Evolutionary conservation across 2,888 invertebrate species (phyloP), one percentile per base, ranked within the genome.

Genomic region (Psylliodes chrysocephalus): DNA sequence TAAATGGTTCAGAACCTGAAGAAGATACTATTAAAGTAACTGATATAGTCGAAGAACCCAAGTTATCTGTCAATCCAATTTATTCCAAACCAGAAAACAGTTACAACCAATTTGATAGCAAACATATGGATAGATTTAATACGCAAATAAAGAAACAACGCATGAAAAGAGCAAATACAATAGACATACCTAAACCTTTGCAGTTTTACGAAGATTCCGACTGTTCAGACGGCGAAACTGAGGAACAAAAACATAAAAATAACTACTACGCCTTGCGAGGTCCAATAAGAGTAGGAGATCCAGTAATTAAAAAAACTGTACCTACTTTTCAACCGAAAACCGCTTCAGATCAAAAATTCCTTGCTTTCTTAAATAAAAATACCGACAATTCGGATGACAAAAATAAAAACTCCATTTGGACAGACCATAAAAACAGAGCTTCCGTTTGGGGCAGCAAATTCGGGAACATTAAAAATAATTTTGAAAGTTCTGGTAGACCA

Each of bases 131-230:
- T 69, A 78, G 86, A 63, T 89, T 87, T 71, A 84, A 84, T 52
- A 68, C 74, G 1, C 67, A 69, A 12, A 87, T 85, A 66, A 91
- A 90, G 72, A 92, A 91, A 77, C 84, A 89, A 18, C 89, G 90
- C 73, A 92, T 94, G 89, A 94, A 94, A 81, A 87, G 94, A 12
- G 94, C 94, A 2, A 95, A 95, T 73, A 95, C 95, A 1, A 93
- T 94, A 67, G 94, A 94, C 77, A 93, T 94, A 78, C 93, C 94
- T 0, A 92, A 92, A 75, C 88, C 89, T 0, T 70, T 86, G 82
- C 81, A 81, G 59, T 83, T 82, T 67, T 83, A 83, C 46, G 80
- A 81, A 56, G 81, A 81, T 64, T 70, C 73, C 10, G 78, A 78
- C 17, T 71, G 72, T 22, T 75, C 83, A 0, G 79, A 81, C 55